Evolutionary conservation across 2,888 invertebrate genomes (phyloP).

Genomic region (Chesias legatella): DNA sequence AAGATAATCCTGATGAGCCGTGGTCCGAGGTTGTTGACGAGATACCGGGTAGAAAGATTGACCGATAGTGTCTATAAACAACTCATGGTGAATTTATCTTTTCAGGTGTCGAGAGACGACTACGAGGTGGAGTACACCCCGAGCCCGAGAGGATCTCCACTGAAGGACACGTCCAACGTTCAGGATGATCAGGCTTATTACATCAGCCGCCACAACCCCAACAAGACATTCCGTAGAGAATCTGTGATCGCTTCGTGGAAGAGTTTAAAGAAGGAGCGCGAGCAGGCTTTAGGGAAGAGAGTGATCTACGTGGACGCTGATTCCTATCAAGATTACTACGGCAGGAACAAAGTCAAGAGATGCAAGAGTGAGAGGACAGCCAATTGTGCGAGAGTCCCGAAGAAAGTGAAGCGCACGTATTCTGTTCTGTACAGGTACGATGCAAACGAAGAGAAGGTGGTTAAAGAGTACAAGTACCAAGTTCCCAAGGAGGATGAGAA

Average conservation of each 20-base stretch:
- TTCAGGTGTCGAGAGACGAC: conserved; percentile 74
- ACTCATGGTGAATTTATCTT: conserved; percentile 35
- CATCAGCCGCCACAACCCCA: conserved; percentile 75
- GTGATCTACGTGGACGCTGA: conserved; percentile 69
- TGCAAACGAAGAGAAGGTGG: conserved; percentile 66
- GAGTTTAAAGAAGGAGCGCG: conserved; percentile 72
- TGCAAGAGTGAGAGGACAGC: conserved; percentile 71
- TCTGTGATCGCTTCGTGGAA: conserved; percentile 77
- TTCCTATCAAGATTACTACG: conserved; percentile 68
- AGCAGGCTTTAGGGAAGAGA: conserved; percentile 69
- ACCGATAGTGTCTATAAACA: conserved; percentile 28
- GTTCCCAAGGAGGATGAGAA: conserved; percentile 48
- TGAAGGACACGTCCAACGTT: conserved; percentile 72
- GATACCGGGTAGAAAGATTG: conserved; percentile 22
- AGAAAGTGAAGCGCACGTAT: conserved; percentile 71
- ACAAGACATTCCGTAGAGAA: conserved; percentile 73
- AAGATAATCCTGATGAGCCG: conserved; percentile 49
- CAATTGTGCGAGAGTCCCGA: conserved; percentile 50
- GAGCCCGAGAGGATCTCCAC: conserved; percentile 67
- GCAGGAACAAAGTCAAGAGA: conserved; percentile 68
- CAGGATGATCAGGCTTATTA: conserved; percentile 64
- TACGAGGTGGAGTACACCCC: conserved; percentile 68
- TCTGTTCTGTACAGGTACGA: conserved; percentile 73
- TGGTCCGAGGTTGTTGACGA: conserved; percentile 34
- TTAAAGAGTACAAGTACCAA: conserved; percentile 73